Conservation (phyloP, 1,140 invertebrate genomes). For the Chironomus tepperi region DNA sequence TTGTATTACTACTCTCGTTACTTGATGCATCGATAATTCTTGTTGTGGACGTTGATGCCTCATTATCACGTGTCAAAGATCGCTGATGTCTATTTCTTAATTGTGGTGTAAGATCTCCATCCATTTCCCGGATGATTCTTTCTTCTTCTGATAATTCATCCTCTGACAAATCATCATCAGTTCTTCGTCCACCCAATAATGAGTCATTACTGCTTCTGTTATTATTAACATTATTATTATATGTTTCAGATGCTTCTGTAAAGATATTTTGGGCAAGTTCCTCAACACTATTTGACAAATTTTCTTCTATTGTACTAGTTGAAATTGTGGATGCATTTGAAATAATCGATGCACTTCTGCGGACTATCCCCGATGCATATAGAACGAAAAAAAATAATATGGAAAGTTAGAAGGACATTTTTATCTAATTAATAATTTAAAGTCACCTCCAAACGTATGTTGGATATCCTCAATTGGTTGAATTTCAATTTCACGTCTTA, state of each 20-base stretch:
- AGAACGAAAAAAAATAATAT: neutral
- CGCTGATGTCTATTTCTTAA: neutral
- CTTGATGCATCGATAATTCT: neutral
- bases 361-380: neutral
- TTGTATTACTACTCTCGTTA: neutral
- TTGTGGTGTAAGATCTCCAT: neutral
- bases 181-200: neutral
- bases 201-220: neutral
- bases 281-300: neutral
- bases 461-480: neutral
- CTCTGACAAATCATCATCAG: neutral
- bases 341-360: neutral
- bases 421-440: neutral
- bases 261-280: neutral
- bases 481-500: neutral
- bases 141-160: conserved; percentile 12
- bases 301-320: neutral
- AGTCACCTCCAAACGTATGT: neutral
- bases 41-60: neutral
- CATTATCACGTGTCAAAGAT: neutral
- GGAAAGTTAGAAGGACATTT: neutral
- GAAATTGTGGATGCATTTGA: neutral
- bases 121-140: neutral
- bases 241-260: neutral
- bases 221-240: neutral